Conservation (phyloP, 2,797 vertebrate genomes). For the Euphonia xanthogaster region DNA sequence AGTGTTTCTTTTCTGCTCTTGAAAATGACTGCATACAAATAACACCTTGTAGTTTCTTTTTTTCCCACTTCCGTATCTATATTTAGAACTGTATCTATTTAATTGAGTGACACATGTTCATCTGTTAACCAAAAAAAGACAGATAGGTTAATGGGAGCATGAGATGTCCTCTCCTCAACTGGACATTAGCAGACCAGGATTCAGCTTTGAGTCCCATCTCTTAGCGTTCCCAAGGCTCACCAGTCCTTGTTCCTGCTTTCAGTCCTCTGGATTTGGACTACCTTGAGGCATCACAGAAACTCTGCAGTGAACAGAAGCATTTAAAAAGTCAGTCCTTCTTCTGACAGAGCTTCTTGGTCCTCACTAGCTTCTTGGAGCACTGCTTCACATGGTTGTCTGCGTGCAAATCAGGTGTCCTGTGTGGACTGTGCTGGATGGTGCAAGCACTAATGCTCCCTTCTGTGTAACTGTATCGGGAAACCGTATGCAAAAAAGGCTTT, state of each 20-base stretch:
- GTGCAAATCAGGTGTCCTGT: background rate
- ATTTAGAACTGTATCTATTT: background rate
- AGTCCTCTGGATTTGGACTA: background rate
- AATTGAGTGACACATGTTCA: background rate
- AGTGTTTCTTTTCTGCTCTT: background rate
- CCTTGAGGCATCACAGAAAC: background rate
- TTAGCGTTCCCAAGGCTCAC: background rate
- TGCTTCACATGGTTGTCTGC: accelerated
- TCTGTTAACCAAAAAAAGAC: background rate
- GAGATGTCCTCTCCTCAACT: background rate
- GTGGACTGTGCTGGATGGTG: background rate
- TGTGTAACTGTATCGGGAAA: background rate
- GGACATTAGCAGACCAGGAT: background rate
- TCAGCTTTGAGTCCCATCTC: background rate
- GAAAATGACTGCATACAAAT: background rate
- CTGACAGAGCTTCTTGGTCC: background rate
- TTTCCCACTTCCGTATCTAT: background rate
- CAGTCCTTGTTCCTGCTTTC: background rate
- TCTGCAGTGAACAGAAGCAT: background rate
- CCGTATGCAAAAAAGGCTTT: background rate
- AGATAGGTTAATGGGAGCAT: background rate
- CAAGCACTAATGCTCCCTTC: background rate
- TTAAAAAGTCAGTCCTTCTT: background rate
- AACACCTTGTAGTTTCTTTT: background rate
- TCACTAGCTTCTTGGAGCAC: background rate